Base-by-base conservation (phyloP, 2,888 invertebrate species). In the Limnephilus lunatus region DNA sequence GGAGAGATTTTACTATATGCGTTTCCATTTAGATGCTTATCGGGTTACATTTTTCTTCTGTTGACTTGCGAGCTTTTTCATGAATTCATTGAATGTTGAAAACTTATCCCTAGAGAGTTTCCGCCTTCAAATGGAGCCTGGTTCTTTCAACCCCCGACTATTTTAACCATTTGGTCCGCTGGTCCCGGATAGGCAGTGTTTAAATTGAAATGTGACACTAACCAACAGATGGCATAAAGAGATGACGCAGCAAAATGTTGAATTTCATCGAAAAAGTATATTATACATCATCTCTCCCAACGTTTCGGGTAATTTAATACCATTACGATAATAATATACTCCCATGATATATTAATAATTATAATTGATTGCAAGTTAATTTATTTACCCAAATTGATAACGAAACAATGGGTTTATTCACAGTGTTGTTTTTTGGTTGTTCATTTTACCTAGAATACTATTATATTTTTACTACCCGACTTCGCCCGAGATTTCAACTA, bases 181-280 rank as follows among this genome's bases (percentile, higher is more conserved):
- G 44, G n/a, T 44, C 86, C 15, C 86, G 30, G 44, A 30, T 19
- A 30, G 19, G 31, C 31, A 31, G 48, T 90, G 85, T 90, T 85
- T 90, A 85, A 32, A 85, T 30, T 15, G 90, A 53, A 90, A 90
- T 68, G 31, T 80, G 90, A 90, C 35, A 48, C 90, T 53, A 25
- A 85, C 85, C 85, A 85, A 68, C 90, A 90, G 82, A 89, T 89
- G 89, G 30, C 81, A 53, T 19, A 31, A 35, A 32, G 68, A 80
- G n/a, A 31, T 5, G 86, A 44, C 39, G 19, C 25, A 83, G 35
- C 35, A 35, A 83, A 83, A 83, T 83, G 19, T 83, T 25, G 25
- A 32, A 83, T 35, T 25, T 35, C 83, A n/a, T n/a, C n/a, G 68
- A 68, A 68, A 68, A 68, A 68, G 68, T 68, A n/a, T n/a, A 68